These are phyloP conservation scores for Choloepus hoffmanni DNA, from an alignment of 2,113 vertebrate genomes.

Conservation along the genomic window DNA sequence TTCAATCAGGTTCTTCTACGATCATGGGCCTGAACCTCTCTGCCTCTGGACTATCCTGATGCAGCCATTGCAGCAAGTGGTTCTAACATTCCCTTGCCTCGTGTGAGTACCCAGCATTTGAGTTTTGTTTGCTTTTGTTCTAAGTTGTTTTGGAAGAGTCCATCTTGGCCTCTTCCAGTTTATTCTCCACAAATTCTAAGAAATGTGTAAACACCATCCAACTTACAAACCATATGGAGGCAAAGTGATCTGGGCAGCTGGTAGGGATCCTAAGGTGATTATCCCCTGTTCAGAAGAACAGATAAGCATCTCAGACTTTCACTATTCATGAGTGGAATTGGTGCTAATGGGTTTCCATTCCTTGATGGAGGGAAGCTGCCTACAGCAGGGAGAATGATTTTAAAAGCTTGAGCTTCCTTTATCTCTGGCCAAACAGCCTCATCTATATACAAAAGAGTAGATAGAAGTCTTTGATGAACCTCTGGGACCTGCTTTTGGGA, in stretches of 20 bases:
- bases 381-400: not conserved
- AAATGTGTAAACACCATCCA: not conserved
- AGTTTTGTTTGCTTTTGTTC: not conserved
- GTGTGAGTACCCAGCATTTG: not conserved
- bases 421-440: not conserved
- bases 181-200: rapidly evolving
- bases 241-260: too few species aligned
- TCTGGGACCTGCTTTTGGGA: not conserved
- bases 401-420: not conserved
- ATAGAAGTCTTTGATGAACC: not conserved
- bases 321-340: not conserved
- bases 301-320: too few species aligned
- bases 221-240: too few species aligned
- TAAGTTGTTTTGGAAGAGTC: not conserved
- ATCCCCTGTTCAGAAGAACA: too few species aligned
- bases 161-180: not conserved
- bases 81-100: not conserved
- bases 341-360: rapidly evolving
- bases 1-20: not conserved
- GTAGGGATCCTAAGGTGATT: too few species aligned
- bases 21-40: not conserved
- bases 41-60: not conserved
- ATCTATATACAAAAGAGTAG: not conserved
- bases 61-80: not conserved
- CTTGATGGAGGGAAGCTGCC: not conserved